Percentiles rank a stretch among this genome's conserved stretches.
Evolutionary conservation across 2,888 invertebrate genomes (phyloP).

Genomic region (Minunthozetes semirufus): DNA sequence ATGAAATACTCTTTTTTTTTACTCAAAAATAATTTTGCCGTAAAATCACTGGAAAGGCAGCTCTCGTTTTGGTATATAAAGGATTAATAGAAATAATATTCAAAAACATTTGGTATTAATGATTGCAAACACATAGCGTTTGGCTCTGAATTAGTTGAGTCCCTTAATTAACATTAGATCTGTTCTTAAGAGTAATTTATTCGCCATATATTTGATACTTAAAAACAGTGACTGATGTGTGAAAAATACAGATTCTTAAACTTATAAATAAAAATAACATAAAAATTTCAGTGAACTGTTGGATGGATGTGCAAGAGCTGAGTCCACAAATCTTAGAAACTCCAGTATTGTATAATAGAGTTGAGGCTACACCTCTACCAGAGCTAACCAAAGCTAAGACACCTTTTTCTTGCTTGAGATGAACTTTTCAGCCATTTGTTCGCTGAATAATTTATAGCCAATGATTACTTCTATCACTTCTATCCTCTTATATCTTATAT

Average conservation of each 20-base stretch:
- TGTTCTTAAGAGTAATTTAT: conserved; percentile 7
- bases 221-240: neutral
- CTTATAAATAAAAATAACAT: conserved; percentile 27
- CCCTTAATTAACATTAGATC: conserved; percentile 2
- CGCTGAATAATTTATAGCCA: conserved; percentile 10
- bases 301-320: neutral
- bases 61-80: neutral
- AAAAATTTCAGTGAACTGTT: conserved; percentile 26
- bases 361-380: neutral
- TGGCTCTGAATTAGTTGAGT: neutral
- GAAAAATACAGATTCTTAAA: neutral
- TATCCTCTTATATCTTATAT: neutral
- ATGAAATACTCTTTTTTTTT: neutral
- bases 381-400: neutral
- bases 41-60: neutral
- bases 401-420: neutral
- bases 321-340: neutral
- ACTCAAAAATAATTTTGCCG: neutral
- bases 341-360: neutral
- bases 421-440: neutral
- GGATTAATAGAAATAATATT: conserved; percentile 24
- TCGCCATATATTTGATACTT: neutral
- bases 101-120: conserved; percentile 21
- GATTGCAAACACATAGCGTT: neutral
- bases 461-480: neutral